Evolutionary conservation across 2,797 vertebrate species (phyloP).

Genomic region (Lemur catta): DNA sequence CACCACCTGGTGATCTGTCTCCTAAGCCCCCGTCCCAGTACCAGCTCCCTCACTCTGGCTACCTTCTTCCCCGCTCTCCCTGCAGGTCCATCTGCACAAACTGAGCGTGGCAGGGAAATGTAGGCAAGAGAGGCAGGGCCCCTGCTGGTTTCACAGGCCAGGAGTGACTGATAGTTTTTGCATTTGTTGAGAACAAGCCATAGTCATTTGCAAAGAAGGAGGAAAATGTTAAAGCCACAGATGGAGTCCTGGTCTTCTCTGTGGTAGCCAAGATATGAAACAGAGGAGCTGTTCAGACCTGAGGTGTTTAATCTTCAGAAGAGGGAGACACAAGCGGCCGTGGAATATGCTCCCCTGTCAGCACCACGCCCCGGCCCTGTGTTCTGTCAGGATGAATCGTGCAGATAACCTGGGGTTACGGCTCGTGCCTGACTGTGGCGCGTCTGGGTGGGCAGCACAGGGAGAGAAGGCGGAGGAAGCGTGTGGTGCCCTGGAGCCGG

Average conservation of each 20-base stretch:
- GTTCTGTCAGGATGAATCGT: background rate
- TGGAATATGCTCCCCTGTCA: too few relatives aligned
- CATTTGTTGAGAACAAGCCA: background rate
- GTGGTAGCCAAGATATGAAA: background rate
- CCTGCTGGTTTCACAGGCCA: background rate
- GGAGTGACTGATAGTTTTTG: background rate
- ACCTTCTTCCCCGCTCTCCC: background rate
- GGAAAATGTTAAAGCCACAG: background rate
- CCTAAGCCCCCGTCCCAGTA: background rate
- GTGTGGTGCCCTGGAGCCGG: accelerated
- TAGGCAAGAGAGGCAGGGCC: background rate
- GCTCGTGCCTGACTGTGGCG: background rate
- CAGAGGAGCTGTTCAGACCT: background rate
- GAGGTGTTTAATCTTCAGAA: background rate
- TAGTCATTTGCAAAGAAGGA: background rate
- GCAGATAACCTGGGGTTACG: background rate
- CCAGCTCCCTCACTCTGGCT: background rate
- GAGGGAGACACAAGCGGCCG: background rate
- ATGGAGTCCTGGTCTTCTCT: background rate
- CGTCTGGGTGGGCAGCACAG: background rate
- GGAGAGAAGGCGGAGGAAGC: too few relatives aligned
- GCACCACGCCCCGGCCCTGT: background rate
- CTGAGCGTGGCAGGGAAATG: background rate
- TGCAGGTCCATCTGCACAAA: background rate
- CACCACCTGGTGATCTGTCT: background rate